These are phyloP conservation scores for Mythimna impura DNA, from an alignment of 2,888 invertebrate genomes.

Conservation along the genomic window DNA sequence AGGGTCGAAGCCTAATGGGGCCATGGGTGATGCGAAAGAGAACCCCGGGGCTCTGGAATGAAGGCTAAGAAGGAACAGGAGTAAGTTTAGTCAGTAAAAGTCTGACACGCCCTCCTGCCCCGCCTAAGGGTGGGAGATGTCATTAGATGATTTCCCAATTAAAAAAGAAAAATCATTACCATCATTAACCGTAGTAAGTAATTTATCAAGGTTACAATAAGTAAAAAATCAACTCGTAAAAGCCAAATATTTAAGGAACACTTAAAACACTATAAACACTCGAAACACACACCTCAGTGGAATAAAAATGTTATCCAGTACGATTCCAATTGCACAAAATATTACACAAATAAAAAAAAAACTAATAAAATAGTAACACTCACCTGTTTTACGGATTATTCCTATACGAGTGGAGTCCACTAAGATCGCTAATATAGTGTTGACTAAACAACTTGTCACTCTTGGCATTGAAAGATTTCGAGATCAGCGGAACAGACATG, in stretches of 20 bases:
- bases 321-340: not conserved
- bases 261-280: not conserved
- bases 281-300: not conserved
- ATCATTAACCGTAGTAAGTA: too few species aligned
- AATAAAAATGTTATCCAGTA: not conserved
- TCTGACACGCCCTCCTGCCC: too few species aligned
- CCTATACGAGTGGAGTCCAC: slow-evolving; percentile 36
- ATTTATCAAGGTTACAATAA: too few species aligned
- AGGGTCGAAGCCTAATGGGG: too few species aligned
- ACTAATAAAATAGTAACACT: slow-evolving; percentile 2
- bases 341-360: not conserved
- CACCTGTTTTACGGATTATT: slow-evolving; percentile 22
- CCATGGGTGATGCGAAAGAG: too few species aligned
- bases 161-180: too few species aligned
- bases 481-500: slow-evolving; percentile 20
- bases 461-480: slow-evolving; percentile 4
- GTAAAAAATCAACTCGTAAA: too few species aligned
- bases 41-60: too few species aligned
- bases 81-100: too few species aligned
- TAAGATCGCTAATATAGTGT: slow-evolving; percentile 41
- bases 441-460: slow-evolving; percentile 34
- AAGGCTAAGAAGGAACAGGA: too few species aligned
- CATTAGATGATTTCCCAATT: too few species aligned
- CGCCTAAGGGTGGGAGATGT: too few species aligned
- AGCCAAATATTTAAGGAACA: not conserved